Conservation (phyloP, 2,113 vertebrate genomes). For the Sinocyclocheilus anophthalmus region DNA sequence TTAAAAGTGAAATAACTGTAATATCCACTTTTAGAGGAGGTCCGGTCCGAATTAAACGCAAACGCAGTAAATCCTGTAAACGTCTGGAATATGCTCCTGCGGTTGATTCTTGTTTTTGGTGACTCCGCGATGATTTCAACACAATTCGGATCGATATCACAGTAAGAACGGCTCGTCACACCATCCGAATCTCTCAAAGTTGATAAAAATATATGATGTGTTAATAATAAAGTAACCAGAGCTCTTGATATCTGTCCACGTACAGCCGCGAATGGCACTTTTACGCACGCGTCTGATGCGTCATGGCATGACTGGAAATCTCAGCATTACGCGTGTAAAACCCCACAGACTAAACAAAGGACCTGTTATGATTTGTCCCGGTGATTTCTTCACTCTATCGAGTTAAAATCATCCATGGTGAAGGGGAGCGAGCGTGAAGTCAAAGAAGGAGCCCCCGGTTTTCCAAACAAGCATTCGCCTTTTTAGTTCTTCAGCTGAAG, state of each 20-base stretch:
- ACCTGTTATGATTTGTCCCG: not conserved
- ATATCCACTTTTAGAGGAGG: slow-evolving; percentile 25
- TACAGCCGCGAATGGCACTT: slow-evolving; percentile 42
- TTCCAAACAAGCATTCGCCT: slow-evolving; percentile 42
- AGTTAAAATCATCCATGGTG: slow-evolving; percentile 58
- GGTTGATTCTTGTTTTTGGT: slow-evolving; percentile 52
- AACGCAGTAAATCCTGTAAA: slow-evolving; percentile 7
- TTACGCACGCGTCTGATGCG: slow-evolving; percentile 45
- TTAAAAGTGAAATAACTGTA: slow-evolving; percentile 2
- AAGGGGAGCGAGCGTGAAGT: slow-evolving; percentile 10
- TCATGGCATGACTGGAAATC: slow-evolving; percentile 56
- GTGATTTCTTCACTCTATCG: slow-evolving; percentile 16
- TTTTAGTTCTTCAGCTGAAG: slow-evolving; percentile 45
- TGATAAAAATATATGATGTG: not conserved
- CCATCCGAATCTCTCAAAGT: not conserved
- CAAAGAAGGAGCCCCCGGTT: not conserved
- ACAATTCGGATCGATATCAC: slow-evolving; percentile 7
- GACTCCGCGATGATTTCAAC: slow-evolving; percentile 23
- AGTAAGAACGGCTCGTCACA: not conserved
- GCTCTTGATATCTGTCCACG: slow-evolving; percentile 34
- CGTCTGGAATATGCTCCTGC: not conserved
- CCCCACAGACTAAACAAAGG: slow-evolving; percentile 23
- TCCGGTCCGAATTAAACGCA: not conserved
- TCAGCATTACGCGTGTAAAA: not conserved
- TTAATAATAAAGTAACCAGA: not conserved